Evolutionary conservation across 2,113 vertebrate species (phyloP), one percentile per base, ranked within the genome.

Genomic region (Rousettus leschenaultii): DNA sequence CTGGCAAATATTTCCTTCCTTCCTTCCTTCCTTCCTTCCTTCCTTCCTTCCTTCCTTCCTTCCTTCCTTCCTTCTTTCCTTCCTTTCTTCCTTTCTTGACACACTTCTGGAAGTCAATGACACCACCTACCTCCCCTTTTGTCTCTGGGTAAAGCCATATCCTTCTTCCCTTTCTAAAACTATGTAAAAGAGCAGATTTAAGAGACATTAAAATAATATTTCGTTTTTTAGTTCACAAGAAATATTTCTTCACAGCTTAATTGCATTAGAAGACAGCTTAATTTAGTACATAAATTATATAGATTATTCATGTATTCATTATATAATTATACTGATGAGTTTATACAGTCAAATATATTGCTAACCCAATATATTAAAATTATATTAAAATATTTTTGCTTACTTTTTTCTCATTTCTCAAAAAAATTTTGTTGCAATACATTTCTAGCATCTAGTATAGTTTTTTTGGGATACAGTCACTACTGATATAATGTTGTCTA

Each of bases 341-440:
- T 96, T 82, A 82, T 75, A 75, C 15, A 55, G 48, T 38, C 35
- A 38, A 65, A 91, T 43, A 74, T 66, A 79, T 68, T 35, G n/a
- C 35, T 68, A 79, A 87, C 2, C 48, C 1, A 40, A 19, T 61
- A 75, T 35, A 61, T 30, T 30, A 30, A 63, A 63, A 63, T 63
- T 63, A 63, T 63, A 61, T 53, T 89, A 65, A 92, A 75, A 75
- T 82, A 92, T 10, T 89, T 89, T 95, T 93, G 26, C 40, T 83
- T 57, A 40, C 3, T 7, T 18, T 88, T 88, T 16, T 80, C 38
- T 77, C 12, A 74, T 70, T 87, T 96, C 33, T 79, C 78, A 93
- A 94, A 86, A 86, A 57, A 71, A 53, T 82, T 65, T 86, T 92
- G 73, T 77, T 83, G 26, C 21, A 89, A 48, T 7, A 38, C 24